Base-by-base conservation (phyloP, 2,113 vertebrate species). In the Verasper variegatus region DNA sequence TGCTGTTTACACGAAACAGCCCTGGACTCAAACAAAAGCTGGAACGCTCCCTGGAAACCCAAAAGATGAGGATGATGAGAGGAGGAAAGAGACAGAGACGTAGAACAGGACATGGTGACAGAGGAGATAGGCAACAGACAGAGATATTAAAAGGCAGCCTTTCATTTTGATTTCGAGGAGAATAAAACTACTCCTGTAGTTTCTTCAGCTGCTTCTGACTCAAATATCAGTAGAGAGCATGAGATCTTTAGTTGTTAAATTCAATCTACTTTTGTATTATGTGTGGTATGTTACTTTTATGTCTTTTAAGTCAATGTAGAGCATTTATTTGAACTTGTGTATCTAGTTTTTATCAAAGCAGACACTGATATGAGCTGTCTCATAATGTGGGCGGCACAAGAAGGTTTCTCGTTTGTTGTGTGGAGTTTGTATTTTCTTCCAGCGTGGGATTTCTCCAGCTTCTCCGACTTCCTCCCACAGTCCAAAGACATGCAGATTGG, bases 1-100 rank as follows among this genome's bases (percentile, higher is more conserved):
- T 80, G 72, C 49, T 90, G 88, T 88, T 89, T 90, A 87, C 81
- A 87, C 62, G 66, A 68, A 82, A 69, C 21, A 54, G 26, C 66
- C 82, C 51, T 59, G 15, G 66, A 79, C 35, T 86, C 62, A 76
- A 83, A 86, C 80, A 87, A 86, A 78, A 81, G 71, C 14, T 59
- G 80, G 74, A 72, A 21, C 10, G 52, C 69, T 81, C 81, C 72
- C 49, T 83, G 78, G 87, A 86, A 90, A 83, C 70, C 12, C 21
- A 62, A 72, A 40, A 75, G 80, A 83, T 57, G 73, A 74, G 54
- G 77, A 71, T 10, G 52, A 86, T 58, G 68, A 65, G 45, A 62
- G 18, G 47, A 51, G 14, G 17, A 18, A 65, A 73, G 63, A 86
- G 55, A 81, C 27, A 13, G 23, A 71, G 12, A 67, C 7, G 51